Conservation (phyloP, 2,888 invertebrate species). For the Hemaris fuciformis region DNA sequence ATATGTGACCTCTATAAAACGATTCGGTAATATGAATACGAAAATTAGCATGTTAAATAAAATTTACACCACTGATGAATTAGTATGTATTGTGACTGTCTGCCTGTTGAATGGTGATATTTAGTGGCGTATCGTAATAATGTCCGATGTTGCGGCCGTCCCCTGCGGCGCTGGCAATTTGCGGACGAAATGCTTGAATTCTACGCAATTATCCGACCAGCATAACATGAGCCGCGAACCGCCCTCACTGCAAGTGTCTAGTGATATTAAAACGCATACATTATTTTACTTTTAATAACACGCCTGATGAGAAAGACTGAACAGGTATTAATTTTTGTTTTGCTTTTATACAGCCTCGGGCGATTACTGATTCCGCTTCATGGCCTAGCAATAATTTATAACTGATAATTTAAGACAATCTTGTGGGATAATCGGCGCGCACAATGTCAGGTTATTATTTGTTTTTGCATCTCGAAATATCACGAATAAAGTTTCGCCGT, state of each 20-base stretch:
- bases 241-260: neutral
- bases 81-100: slow-evolving; percentile 5
- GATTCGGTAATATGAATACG: neutral
- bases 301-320: neutral
- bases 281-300: slow-evolving; percentile 7
- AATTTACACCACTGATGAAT: neutral
- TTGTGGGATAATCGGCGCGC: neutral
- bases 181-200: slow-evolving; percentile 11
- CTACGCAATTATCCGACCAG: slow-evolving; percentile 8
- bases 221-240: neutral
- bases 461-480: neutral
- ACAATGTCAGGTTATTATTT: neutral
- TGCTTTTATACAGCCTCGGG: neutral
- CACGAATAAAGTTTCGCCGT: neutral
- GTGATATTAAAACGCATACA: neutral
- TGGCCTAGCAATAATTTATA: slow-evolving; percentile 6
- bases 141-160: neutral
- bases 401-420: slow-evolving; percentile 8
- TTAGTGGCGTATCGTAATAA: slow-evolving; percentile 8
- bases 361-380: slow-evolving; percentile 3
- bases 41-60: slow-evolving; percentile 5
- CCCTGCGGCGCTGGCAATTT: slow-evolving; percentile 13
- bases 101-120: slow-evolving; percentile 9
- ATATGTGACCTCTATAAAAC: neutral
- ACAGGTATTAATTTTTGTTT: slow-evolving; percentile 8